These are phyloP conservation scores for Oreotrochilus melanogaster DNA, from an alignment of 2,113 vertebrate species.

Conservation along the genomic window DNA sequence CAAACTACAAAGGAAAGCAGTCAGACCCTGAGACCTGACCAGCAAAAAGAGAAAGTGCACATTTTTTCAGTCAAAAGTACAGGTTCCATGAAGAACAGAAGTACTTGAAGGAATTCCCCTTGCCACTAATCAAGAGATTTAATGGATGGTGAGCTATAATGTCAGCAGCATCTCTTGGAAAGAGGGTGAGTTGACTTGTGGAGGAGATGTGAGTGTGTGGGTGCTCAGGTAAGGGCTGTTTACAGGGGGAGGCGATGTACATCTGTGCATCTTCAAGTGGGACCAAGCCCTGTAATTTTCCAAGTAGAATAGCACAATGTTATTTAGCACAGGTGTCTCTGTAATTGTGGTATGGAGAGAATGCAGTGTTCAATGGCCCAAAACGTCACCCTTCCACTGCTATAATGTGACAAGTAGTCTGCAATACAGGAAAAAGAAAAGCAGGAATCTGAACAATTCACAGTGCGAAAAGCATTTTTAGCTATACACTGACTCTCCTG, in stretches of 20 bases:
- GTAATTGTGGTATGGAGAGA: conserved; percentile 67
- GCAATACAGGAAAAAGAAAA: conserved; percentile 13
- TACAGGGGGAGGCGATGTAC: not conserved
- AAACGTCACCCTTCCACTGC: conserved; percentile 58
- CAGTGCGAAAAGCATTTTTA: conserved; percentile 20
- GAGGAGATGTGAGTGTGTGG: not conserved
- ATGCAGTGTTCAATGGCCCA: conserved; percentile 67
- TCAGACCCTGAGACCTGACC: not conserved
- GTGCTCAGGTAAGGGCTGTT: not conserved
- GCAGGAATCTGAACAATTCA: conserved; percentile 1
- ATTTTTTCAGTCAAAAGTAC: not conserved
- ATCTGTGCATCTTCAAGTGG: conserved; percentile 13
- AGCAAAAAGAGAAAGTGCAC: not conserved
- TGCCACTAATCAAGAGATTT: not conserved
- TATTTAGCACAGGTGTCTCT: conserved; percentile 71
- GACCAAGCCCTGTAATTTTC: conserved; percentile 64
- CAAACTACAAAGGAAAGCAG: not conserved
- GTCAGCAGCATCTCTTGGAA: not conserved
- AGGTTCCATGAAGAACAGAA: not conserved
- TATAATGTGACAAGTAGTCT: conserved; percentile 30
- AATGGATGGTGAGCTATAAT: not conserved
- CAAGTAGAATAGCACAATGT: conserved; percentile 36
- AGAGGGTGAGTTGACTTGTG: not conserved
- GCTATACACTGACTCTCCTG: conserved; percentile 11
- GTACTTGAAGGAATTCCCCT: not conserved